Evolutionary conservation across 2,888 invertebrate species (phyloP).

Genomic region (Philonicus albiceps): DNA sequence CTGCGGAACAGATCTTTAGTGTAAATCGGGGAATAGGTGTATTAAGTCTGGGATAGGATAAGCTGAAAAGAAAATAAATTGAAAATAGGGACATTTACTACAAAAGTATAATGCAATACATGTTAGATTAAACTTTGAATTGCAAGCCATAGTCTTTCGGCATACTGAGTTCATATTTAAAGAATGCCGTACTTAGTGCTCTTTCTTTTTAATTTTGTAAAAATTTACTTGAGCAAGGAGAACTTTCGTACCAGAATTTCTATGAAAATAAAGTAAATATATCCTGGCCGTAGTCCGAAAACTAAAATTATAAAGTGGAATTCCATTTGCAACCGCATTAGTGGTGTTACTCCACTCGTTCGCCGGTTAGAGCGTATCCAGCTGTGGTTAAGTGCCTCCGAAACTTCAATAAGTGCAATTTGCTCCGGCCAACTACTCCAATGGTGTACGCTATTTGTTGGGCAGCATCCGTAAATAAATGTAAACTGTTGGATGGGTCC

Average conservation of each 20-base stretch:
- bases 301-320: neutral
- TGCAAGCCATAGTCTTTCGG: too few species aligned
- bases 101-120: too few species aligned
- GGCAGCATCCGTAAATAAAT: neutral
- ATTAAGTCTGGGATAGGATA: too few species aligned
- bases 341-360: neutral
- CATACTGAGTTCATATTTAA: too few species aligned
- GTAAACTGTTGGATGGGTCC: neutral
- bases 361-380: neutral
- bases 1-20: too few species aligned
- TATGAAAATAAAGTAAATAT: neutral
- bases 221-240: neutral
- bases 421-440: neutral
- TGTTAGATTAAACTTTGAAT: too few species aligned
- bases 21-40: too few species aligned
- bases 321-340: neutral
- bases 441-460: neutral
- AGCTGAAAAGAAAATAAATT: too few species aligned
- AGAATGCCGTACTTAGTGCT: too few species aligned
- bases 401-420: constrained; percentile 22
- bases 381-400: constrained; percentile 3
- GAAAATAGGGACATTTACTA: too few species aligned
- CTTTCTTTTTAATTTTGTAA: too few species aligned
- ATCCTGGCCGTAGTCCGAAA: neutral
- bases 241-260: neutral